phyloP scores from a whole-genome alignment of 2,797 vertebrate genomes.

The Eulemur rubriventer region DNA sequence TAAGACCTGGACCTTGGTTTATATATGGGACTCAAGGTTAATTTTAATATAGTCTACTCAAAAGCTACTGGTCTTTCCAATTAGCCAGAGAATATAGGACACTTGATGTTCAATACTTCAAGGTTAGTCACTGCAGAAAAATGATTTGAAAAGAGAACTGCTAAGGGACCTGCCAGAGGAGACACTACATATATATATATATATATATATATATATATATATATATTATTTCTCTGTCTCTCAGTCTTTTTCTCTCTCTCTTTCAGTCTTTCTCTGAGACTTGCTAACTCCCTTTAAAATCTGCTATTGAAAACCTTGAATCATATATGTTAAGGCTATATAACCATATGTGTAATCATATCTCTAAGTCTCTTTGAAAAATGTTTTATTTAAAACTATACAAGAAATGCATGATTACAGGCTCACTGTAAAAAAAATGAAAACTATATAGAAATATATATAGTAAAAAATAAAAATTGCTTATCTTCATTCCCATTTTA shows the following conservation, averaged over 20 bases:
- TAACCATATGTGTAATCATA: constrained; percentile 33
- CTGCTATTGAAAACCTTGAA: background rate
- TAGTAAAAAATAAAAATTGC: constrained; percentile 10
- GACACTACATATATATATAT: background rate
- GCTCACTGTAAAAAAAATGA: background rate
- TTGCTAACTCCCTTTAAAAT: background rate
- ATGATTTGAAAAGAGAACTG: constrained; percentile 37
- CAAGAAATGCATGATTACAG: background rate
- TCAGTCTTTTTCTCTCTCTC: background rate
- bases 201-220: background rate
- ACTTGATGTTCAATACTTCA: constrained; percentile 48
- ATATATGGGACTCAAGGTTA: constrained; percentile 21
- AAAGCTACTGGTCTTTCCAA: constrained; percentile 56
- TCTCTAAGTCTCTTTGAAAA: constrained; percentile 30
- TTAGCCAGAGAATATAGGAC: constrained; percentile 46
- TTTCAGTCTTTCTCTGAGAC: background rate
- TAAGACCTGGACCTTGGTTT: background rate
- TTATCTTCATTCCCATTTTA: constrained; percentile 24
- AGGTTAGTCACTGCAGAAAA: constrained; percentile 54
- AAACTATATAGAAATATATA: constrained; percentile 19
- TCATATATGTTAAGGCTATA: background rate
- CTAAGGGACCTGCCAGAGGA: background rate
- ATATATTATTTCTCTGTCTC: background rate
- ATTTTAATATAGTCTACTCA: constrained; percentile 54
- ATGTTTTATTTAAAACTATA: constrained; percentile 51